Conservation (phyloP, 1,140 invertebrate genomes). For the Aporrectodea caliginosa region DNA sequence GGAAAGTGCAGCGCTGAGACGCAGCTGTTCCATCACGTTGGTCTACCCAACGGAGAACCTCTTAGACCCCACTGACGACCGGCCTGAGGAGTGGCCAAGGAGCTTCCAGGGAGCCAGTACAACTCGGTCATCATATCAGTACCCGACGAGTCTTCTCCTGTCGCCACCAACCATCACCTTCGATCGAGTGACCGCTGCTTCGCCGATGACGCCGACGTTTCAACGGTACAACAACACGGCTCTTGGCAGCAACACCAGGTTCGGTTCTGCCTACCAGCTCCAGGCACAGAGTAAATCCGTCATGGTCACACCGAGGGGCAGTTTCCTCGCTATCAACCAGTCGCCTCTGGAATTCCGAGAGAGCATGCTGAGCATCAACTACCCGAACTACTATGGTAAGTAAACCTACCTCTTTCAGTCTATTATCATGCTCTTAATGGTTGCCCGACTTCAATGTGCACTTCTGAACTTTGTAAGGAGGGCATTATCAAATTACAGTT, state of each 20-base stretch:
- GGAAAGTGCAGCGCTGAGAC: background rate
- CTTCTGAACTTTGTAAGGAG: no score
- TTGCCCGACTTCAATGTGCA: no score
- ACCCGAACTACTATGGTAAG: conserved; percentile 14
- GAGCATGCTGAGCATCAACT: conserved; percentile 30
- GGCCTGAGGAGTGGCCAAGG: conserved; percentile 1
- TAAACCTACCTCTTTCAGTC: no score
- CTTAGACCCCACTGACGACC: background rate
- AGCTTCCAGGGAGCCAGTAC: background rate
- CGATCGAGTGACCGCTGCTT: background rate
- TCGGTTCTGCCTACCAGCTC: conserved; percentile 14
- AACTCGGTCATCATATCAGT: conserved; percentile 4
- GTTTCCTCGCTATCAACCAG: conserved; percentile 28
- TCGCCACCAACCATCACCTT: conserved; percentile 14
- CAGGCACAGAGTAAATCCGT: conserved; percentile 19
- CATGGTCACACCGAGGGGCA: conserved; percentile 26
- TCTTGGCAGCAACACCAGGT: background rate
- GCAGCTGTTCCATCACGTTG: conserved; percentile 18
- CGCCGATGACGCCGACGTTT: conserved; percentile 5
- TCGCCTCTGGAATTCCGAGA: conserved; percentile 19
- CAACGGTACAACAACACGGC: background rate
- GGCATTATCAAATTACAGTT: no score
- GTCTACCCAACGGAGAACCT: conserved; percentile 16
- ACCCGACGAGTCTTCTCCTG: background rate
- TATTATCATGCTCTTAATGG: no score